phyloP scores from a whole-genome alignment of 2,113 vertebrate genomes.

The Bubo blakistoni region DNA sequence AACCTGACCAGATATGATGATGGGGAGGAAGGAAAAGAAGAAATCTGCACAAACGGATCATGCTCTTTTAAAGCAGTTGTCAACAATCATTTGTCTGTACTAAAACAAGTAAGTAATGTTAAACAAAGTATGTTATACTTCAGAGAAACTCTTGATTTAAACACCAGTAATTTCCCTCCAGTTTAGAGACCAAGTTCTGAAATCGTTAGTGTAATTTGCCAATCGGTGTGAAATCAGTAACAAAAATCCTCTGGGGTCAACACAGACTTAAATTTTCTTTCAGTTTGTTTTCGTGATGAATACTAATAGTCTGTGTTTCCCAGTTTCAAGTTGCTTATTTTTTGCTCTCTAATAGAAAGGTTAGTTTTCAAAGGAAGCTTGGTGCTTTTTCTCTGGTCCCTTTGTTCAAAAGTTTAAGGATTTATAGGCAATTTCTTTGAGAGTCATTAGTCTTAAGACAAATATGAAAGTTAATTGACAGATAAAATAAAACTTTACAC shows the following conservation, averaged over 20 bases:
- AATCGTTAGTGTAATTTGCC: constrained; percentile 16
- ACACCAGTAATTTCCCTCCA: not conserved
- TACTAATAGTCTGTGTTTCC: not conserved
- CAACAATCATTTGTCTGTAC: not conserved
- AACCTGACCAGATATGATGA: no score
- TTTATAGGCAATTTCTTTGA: constrained; percentile 34
- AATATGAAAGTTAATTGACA: constrained; percentile 38
- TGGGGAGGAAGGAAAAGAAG: not conserved
- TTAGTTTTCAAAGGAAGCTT: constrained; percentile 25
- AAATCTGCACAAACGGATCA: not conserved
- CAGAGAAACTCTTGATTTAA: not conserved
- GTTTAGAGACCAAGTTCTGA: not conserved
- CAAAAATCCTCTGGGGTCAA: not conserved
- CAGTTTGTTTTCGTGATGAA: not conserved
- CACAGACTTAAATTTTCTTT: not conserved
- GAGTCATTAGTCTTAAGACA: constrained; percentile 44
- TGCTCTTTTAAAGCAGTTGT: not conserved
- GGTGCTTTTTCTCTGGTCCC: not conserved
- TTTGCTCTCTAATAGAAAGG: not conserved
- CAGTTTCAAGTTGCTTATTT: not conserved
- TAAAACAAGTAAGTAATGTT: not conserved
- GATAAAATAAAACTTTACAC: constrained; percentile 45
- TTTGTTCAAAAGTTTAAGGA: constrained; percentile 43
- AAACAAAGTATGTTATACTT: not conserved
- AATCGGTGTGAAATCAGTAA: not conserved